Base-by-base conservation (phyloP, 64 coral and sea anemone species). In the Cladopsammia gracilis region DNA sequence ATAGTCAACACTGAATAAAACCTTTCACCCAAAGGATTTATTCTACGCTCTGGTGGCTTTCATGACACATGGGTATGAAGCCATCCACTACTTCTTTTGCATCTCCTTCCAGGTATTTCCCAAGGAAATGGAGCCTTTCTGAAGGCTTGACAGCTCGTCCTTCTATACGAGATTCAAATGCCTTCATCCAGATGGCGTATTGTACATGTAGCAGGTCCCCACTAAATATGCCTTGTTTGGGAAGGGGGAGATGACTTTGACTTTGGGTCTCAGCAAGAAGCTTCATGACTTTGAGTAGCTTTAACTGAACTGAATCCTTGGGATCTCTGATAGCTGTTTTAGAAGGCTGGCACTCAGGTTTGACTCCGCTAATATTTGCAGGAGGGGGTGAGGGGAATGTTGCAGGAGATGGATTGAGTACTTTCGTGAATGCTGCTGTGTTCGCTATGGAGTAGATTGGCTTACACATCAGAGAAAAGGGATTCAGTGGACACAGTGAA, bases 151-250 rank as follows among this genome's bases (percentile, higher is more conserved):
- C 76, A 7, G 93, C 65, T 48, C 77, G 23, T 45, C 62, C 84
- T 68, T 95, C 93, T 19, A 95, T 95, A 9, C 78, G 26, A 1
- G 88, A 86, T 54, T 90, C 88, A 48, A 95, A 90, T 53, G 80
- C 72, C 34, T 87, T 83, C 49, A 94, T 76, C 86, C 86, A 94
- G 10, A 75, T 51, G 6, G 93, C 77, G 25, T 89, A 94, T 48
- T n/a, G n/a, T n/a, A n/a, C n/a, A n/a, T 94, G 82, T 10, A 86
- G 49, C 1, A 23, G 20, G n/a, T 86, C 82, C 20, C 82, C 82
- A 70, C 24, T 18, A 19, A 86, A 69, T 20, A 70, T 86, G 18
- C 47, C 82, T 65, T 62, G 82, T 22, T 86, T 62, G 1, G 62
- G 82, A 2, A 69, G 4, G 2, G 82, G 58, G 2, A 86, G n/a